phyloP scores from a whole-genome alignment of 1,140 invertebrate genomes.

The Lordiphosa clarofinis region DNA sequence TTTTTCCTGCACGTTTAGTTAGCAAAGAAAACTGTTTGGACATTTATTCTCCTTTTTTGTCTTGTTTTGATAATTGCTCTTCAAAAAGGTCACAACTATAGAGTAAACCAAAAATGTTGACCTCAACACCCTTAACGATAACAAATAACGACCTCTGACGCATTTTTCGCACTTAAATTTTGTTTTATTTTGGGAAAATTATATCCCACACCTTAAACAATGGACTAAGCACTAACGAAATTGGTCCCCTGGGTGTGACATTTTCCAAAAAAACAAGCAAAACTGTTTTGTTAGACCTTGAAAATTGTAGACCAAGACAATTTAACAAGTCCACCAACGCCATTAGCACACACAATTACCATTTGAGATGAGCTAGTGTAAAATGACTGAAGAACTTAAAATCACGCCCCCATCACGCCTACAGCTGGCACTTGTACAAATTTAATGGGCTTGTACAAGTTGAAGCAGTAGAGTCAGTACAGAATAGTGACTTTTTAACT shows the following conservation, averaged over 20 bases:
- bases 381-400: too few relatives aligned
- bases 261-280: constrained; percentile 60
- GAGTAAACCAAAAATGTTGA: constrained; percentile 17
- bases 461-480: too few relatives aligned
- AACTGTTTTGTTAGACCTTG: constrained; percentile 49
- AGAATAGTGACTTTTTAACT: too few relatives aligned
- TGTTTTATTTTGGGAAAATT: constrained; percentile 35
- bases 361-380: too few relatives aligned
- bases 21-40: constrained; percentile 54
- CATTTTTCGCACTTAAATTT: constrained; percentile 58
- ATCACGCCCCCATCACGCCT: too few relatives aligned
- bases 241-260: constrained; percentile 51
- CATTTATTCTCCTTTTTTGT: constrained; percentile 51
- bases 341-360: constrained; percentile 33
- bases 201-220: constrained; percentile 14
- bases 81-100: constrained; percentile 61
- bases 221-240: constrained; percentile 19
- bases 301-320: constrained; percentile 48
- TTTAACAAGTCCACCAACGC: constrained; percentile 29
- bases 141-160: constrained; percentile 50
- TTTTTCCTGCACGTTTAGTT: constrained; percentile 64
- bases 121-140: constrained; percentile 60
- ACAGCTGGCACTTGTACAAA: too few relatives aligned
- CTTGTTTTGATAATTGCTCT: constrained; percentile 62
- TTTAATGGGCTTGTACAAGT: too few relatives aligned